Conservation (phyloP, 2,888 invertebrate genomes). For the Leucophenga montana region DNA sequence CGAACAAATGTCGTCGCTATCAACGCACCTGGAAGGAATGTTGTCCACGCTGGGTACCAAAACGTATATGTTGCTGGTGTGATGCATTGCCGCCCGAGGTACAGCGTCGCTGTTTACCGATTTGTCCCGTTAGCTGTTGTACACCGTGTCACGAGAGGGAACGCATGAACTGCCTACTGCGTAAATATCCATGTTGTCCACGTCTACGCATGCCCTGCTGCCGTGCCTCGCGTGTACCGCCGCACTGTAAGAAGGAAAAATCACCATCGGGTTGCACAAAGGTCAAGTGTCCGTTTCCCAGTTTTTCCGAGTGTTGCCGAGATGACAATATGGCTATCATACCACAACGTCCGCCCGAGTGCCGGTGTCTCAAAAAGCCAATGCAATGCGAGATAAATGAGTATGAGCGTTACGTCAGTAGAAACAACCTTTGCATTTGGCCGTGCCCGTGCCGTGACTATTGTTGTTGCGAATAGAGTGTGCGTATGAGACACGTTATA, state of each 20-base stretch:
- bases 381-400: background rate
- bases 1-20: slow-evolving; percentile 40
- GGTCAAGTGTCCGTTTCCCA: slow-evolving; percentile 50
- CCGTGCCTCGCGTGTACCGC: slow-evolving; percentile 45
- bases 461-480: background rate
- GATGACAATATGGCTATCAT: slow-evolving; percentile 27
- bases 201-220: slow-evolving; percentile 48
- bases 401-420: background rate
- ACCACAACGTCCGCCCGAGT: slow-evolving; percentile 40
- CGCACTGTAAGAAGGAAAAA: background rate
- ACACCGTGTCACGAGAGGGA: background rate
- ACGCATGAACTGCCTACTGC: slow-evolving; percentile 17
- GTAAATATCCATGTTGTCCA: slow-evolving; percentile 24
- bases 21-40: slow-evolving; percentile 59
- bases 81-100: slow-evolving; percentile 44
- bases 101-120: slow-evolving; percentile 20
- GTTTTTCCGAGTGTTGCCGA: slow-evolving; percentile 51
- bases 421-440: background rate
- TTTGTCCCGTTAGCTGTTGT: slow-evolving; percentile 35
- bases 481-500: background rate
- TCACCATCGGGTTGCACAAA: slow-evolving; percentile 31
- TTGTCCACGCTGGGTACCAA: slow-evolving; percentile 43
- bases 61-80: slow-evolving; percentile 39
- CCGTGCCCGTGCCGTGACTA: background rate
- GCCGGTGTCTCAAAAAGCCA: slow-evolving; percentile 34